Evolutionary conservation across 2,797 vertebrate genomes (phyloP).

Genomic region (Propithecus deckenii): DNA sequence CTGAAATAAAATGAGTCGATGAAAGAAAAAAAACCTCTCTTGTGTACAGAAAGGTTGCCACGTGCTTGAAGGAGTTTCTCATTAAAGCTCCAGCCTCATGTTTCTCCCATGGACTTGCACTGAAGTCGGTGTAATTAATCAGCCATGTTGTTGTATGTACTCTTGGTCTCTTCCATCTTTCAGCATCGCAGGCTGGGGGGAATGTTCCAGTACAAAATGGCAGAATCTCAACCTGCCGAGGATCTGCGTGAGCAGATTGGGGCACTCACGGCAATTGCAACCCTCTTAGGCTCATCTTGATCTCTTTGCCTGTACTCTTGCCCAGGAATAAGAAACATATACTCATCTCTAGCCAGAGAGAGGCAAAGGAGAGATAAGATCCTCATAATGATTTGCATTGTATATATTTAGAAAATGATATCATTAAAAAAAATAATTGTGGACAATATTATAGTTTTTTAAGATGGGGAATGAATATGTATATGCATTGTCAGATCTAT

Average conservation of each 20-base stretch:
- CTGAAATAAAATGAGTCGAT: not conserved
- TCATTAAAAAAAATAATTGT: not conserved
- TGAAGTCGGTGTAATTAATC: not conserved
- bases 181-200: not conserved
- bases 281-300: not conserved
- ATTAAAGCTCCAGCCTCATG: not conserved
- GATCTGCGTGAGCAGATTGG: not conserved
- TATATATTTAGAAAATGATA: not conserved
- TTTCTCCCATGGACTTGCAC: not conserved
- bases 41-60: too few species aligned
- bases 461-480: not conserved
- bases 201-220: not conserved
- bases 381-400: not conserved
- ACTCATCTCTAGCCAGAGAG: not conserved
- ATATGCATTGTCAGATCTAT: not conserved
- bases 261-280: rapidly evolving
- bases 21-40: not conserved
- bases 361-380: not conserved
- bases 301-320: not conserved
- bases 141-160: not conserved
- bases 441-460: not conserved
- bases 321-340: not conserved
- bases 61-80: not conserved
- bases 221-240: not conserved
- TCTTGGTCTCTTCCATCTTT: not conserved